A percentile compares a stretch with the other conserved stretches of the same genome.
These are phyloP conservation scores for Zygogramma bicolorata DNA, from an alignment of 2,888 invertebrate species.

Conservation along the genomic window DNA sequence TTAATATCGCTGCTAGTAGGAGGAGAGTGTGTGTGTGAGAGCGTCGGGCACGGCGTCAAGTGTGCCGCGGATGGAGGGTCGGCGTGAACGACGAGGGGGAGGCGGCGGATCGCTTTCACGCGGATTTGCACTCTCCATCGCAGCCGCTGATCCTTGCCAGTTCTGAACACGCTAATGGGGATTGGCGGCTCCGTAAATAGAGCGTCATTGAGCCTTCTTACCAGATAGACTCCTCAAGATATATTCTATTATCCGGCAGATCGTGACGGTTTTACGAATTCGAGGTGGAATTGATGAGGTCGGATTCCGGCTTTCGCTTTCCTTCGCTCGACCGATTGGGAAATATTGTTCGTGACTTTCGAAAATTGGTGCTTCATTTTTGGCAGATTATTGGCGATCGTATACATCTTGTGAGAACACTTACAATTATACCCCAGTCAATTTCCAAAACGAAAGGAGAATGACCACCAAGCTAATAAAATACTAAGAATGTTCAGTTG, in stretches of 20 bases:
- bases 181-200: slow-evolving; percentile 67
- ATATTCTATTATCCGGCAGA: slow-evolving; percentile 36
- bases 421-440: no score
- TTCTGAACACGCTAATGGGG: slow-evolving; percentile 62
- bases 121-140: slow-evolving; percentile 62
- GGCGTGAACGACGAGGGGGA: slow-evolving; percentile 30
- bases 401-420: no score
- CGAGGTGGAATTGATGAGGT: not conserved
- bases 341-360: not conserved
- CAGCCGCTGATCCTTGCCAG: slow-evolving; percentile 60
- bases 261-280: slow-evolving; percentile 36
- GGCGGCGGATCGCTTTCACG: slow-evolving; percentile 62
- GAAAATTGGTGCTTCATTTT: no score
- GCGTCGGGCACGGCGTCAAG: slow-evolving; percentile 22
- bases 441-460: no score
- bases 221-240: slow-evolving; percentile 40
- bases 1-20: slow-evolving; percentile 18
- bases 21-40: slow-evolving; percentile 24
- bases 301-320: not conserved
- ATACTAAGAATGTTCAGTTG: no score
- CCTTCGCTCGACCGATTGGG: no score
- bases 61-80: slow-evolving; percentile 25
- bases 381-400: no score
- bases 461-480: no score
- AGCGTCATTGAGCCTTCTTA: slow-evolving; percentile 65